A percentile compares a stretch with the other conserved stretches of the same genome.
These are phyloP conservation scores for Heliconius eleuchia DNA, from an alignment of 1,140 invertebrate genomes.

Conservation along the genomic window DNA sequence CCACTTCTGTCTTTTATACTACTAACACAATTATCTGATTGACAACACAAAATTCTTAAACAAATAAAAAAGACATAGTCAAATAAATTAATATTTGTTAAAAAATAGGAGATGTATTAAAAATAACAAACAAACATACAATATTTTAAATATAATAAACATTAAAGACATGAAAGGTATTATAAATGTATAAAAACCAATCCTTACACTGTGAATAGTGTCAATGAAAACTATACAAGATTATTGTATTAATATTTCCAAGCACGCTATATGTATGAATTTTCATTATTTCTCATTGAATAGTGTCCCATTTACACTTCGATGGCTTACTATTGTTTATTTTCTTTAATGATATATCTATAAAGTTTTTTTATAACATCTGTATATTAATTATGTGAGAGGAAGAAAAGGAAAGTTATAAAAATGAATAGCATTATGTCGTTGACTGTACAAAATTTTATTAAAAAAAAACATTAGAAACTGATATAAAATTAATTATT, in stretches of 20 bases:
- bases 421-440: too few species aligned
- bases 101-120: neutral
- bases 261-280: constrained; percentile 17
- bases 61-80: neutral
- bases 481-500: too few species aligned
- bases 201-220: neutral
- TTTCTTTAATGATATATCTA: too few species aligned
- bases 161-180: neutral
- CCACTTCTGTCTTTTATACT: too few species aligned
- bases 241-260: neutral
- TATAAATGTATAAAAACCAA: neutral
- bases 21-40: too few species aligned
- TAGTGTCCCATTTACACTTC: constrained; percentile 15
- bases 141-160: neutral
- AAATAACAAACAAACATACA: neutral
- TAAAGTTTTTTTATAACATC: too few species aligned
- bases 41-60: neutral
- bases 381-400: neutral
- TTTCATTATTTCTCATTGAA: constrained; percentile 20
- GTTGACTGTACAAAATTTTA: too few species aligned
- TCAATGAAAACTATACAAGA: neutral
- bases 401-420: neutral
- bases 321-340: neutral
- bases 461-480: too few species aligned
- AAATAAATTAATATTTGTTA: neutral